These are phyloP conservation scores for Eupithecia exiguata DNA, from an alignment of 2,888 invertebrate genomes.

Conservation along the genomic window DNA sequence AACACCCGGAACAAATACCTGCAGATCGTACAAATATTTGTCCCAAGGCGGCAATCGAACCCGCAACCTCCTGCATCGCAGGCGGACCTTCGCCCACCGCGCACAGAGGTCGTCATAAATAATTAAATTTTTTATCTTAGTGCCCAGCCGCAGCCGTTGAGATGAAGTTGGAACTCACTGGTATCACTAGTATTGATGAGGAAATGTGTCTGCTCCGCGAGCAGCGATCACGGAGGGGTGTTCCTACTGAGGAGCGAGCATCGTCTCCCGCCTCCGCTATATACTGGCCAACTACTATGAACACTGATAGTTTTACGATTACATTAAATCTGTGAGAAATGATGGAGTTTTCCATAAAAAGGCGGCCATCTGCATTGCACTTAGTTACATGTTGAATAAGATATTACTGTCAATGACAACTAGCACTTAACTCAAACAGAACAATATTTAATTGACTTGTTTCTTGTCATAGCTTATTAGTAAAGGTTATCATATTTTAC, in stretches of 20 bases:
- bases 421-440: neutral
- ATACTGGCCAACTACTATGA: neutral
- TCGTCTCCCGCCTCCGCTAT: neutral
- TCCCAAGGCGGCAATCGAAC: no score
- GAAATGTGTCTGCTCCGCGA: neutral
- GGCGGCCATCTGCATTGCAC: neutral
- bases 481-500: neutral
- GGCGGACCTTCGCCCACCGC: no score
- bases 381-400: neutral
- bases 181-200: neutral
- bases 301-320: neutral
- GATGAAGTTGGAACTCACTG: neutral
- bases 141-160: neutral
- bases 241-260: neutral
- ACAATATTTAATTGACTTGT: neutral
- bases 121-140: no score
- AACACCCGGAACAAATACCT: no score
- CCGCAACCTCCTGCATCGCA: no score
- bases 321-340: neutral
- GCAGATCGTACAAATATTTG: no score
- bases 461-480: neutral
- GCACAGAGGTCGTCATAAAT: no score
- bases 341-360: neutral
- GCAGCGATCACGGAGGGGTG: neutral
- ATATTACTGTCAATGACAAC: neutral